These are phyloP conservation scores for Myotis vivesi DNA, from an alignment of 2,797 vertebrate genomes.

Conservation along the genomic window DNA sequence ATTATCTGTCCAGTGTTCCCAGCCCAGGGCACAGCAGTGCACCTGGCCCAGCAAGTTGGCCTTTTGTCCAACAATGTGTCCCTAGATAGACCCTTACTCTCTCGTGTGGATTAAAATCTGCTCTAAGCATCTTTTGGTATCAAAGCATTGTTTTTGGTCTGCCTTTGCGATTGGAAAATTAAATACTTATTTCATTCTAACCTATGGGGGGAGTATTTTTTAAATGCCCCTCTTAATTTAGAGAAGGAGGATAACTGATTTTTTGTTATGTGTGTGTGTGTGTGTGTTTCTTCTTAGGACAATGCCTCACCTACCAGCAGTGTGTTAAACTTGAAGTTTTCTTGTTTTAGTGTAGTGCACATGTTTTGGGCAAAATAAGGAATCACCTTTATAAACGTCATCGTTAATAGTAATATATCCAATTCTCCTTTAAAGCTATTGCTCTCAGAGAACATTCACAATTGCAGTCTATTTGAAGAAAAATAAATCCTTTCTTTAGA, in stretches of 20 bases:
- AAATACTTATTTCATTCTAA: neutral
- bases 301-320: neutral
- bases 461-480: neutral
- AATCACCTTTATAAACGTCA: neutral
- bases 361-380: neutral
- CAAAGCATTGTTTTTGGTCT: neutral
- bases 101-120: neutral
- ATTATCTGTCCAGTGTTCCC: neutral
- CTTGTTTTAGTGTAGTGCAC: neutral
- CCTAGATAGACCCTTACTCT: neutral
- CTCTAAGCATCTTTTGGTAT: neutral
- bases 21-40: neutral
- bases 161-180: neutral
- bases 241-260: neutral
- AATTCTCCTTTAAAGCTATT: neutral
- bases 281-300: neutral
- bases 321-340: neutral
- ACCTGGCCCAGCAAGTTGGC: neutral
- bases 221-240: neutral
- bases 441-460: neutral
- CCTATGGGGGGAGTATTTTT: neutral
- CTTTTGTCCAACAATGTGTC: neutral
- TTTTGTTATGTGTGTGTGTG: neutral
- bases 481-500: neutral
- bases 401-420: neutral